These are phyloP conservation scores for Apoda limacodes DNA, from an alignment of 2,888 invertebrate species.

Conservation along the genomic window DNA sequence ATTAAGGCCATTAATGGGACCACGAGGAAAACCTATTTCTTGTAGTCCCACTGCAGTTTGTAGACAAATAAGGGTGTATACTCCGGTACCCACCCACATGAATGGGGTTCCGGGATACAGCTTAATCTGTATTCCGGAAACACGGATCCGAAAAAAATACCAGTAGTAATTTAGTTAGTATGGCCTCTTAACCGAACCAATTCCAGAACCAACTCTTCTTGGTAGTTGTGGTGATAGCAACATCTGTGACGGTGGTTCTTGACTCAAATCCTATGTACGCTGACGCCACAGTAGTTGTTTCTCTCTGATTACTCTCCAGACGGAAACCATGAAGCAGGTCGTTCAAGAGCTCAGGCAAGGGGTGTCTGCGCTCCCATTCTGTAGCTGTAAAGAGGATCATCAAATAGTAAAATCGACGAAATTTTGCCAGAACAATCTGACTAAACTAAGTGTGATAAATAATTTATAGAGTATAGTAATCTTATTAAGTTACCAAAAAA, in stretches of 20 bases:
- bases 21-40: too few relatives aligned
- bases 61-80: too few relatives aligned
- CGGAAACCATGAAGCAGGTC: conserved; percentile 41
- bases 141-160: conserved; percentile 6
- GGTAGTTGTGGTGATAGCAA: conserved; percentile 28
- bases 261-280: conserved; percentile 34
- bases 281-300: conserved; percentile 13
- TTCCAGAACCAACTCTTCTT: conserved; percentile 27
- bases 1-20: too few relatives aligned
- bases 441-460: too few relatives aligned
- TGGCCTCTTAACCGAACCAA: conserved; percentile 23
- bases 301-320: conserved; percentile 21
- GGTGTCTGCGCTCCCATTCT: conserved; percentile 36
- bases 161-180: neutral
- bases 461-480: too few relatives aligned
- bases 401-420: too few relatives aligned
- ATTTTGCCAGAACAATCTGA: too few relatives aligned
- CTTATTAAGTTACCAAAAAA: too few relatives aligned
- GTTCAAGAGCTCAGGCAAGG: conserved; percentile 32
- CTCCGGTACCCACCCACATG: too few relatives aligned
- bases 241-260: conserved; percentile 5
- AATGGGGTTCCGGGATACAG: too few relatives aligned
- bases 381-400: too few relatives aligned
- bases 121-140: conserved; percentile 21
- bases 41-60: too few relatives aligned